Evolutionary conservation across 2,113 vertebrate species (phyloP), one percentile per base, ranked within the genome.

Genomic region (Dendrocopos noguchii): DNA sequence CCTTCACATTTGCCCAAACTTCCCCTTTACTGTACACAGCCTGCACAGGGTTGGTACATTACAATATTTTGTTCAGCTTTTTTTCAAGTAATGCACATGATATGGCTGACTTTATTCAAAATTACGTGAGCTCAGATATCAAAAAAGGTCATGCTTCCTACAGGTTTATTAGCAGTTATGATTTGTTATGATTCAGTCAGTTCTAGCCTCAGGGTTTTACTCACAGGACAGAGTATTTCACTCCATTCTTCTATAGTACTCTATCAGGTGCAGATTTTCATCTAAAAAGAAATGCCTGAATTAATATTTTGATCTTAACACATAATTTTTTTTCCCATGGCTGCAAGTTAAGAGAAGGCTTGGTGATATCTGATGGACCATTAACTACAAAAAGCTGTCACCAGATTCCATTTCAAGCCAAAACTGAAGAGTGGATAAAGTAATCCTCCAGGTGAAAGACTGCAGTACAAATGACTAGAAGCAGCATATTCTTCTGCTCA

Each of bases 381-480:
- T 73, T 92, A 88, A 52, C 34, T 46, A 60, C 11, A 64, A 87
- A 56, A 88, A 79, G 24, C 70, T 59, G 81, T 18, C 34, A 79
- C 33, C 27, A 36, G 50, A 19, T 15, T 82, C 55, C 11, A 59
- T 88, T 95, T 88, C 59, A 79, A 76, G 42, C 7, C 63, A 39
- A 80, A 91, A 68, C 27, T 6, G 24, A 79, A 93, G 44, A 92
- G 59, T 9, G 20, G 59, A 70, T 55, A 70, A 95, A 76, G 72
- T 63, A 44, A 82, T 59, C 39, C 27, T 60, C 8, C 44, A 84
- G 70, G 63, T 95, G 84, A 92, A 95, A 57, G 25, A 63, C 64
- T 93, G 79, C 28, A 84, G 73, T 75, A 88, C 24, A 92, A 93
- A 79, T 46, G 29, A 80, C 55, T 73, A 81, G 74, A 91, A 94